A percentile compares a stretch with the other conserved stretches of the same genome.
Evolutionary conservation across 1,140 invertebrate species (phyloP).

Genomic region (Polyergus mexicanus): DNA sequence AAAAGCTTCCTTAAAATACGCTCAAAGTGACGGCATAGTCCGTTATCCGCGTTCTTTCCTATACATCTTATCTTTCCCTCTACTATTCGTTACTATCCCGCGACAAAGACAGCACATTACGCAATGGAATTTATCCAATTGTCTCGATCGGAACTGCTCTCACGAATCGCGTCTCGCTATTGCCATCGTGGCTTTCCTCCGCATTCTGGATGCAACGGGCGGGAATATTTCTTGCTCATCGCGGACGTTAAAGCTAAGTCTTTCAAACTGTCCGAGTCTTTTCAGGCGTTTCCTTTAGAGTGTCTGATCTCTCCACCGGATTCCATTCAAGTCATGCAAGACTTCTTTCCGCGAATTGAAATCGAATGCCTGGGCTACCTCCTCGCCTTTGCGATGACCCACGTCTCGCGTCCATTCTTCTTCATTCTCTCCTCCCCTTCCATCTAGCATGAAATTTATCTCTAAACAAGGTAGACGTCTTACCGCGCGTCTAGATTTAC

Average conservation of each 20-base stretch:
- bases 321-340: conserved; percentile 61
- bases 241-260: conserved; percentile 60
- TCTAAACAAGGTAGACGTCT: conserved; percentile 50
- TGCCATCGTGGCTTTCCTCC: conserved; percentile 8
- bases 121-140: conserved; percentile 58
- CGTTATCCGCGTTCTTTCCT: conserved; percentile 34
- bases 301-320: conserved; percentile 55
- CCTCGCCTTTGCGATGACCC: conserved; percentile 8
- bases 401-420: conserved; percentile 22
- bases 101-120: conserved; percentile 51
- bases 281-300: conserved; percentile 47
- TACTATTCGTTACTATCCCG: conserved; percentile 43
- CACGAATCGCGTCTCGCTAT: conserved; percentile 34
- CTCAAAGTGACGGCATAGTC: conserved; percentile 13
- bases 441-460: conserved; percentile 37
- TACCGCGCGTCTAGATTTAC: conserved; percentile 33
- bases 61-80: conserved; percentile 18
- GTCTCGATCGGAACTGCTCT: conserved; percentile 53
- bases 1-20: conserved; percentile 43
- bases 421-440: not conserved
- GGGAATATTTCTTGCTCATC: conserved; percentile 66
- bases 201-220: conserved; percentile 52
- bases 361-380: conserved; percentile 52
- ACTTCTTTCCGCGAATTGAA: conserved; percentile 50
- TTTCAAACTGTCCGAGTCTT: conserved; percentile 48